Evolutionary conservation across 2,888 invertebrate species (phyloP), one percentile per base, ranked within the genome.

Genomic region (Sphaerophoria rueppellii): DNA sequence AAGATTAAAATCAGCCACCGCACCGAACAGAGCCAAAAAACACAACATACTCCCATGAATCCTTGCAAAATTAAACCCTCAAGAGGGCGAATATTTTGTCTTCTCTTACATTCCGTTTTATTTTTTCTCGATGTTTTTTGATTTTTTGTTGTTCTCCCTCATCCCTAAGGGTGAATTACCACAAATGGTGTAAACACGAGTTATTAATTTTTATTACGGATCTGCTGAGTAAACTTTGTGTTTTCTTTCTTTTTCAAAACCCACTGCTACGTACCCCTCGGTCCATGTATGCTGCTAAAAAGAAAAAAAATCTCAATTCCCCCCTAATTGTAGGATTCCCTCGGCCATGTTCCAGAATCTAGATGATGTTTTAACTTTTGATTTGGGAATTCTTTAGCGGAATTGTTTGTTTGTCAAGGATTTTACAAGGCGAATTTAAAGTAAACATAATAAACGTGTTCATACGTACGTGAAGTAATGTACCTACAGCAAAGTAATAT

Each of bases 141-240:
- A 1, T 63, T 48, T 63, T 7, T 16, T 34, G 4, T 46, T 63
- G 6, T 63, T 63, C 9, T 14, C 48, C 72, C 54, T 43, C 37
- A 24, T 65, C 81, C 61, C 81, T 46, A 16, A 16, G 61, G 75
- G 70, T 46, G 60, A 67, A 76, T 76, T 67, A 82, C 81, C 76
- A 43, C 76, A 82, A 82, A 76, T 82, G 67, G 67, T 70, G 76
- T 72, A 76, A 72, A 76, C 76, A 67, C 46, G 71, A 72, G 79
- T 65, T 82, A 82, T 82, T 82, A 82, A 76, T 76, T 82, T 82
- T 72, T 76, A 82, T 82, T 82, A 78, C 65, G 32, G 70, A 78
- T 69, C 63, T 58, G 70, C 70, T 57, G 70, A 70, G 69, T 65
- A 54, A 65, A 65, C 40, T 70, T 55, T 35, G 57, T 34, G 37